These are phyloP conservation scores for Caenorhabditis remanei DNA, from an alignment of 1,140 invertebrate genomes.

Conservation along the genomic window DNA sequence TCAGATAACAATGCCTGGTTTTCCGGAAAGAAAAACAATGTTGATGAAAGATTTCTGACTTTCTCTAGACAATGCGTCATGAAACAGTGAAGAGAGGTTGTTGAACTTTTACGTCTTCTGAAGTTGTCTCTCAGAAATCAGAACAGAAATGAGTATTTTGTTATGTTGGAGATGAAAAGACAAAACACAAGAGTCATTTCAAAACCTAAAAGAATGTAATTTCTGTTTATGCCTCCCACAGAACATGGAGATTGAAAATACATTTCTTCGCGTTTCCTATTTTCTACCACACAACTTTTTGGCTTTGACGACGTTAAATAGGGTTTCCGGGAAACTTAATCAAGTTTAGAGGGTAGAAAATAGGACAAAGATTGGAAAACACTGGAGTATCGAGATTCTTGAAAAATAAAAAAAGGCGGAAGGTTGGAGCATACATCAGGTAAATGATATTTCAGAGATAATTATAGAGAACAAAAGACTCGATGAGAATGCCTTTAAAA, in stretches of 20 bases:
- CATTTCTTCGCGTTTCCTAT: neutral
- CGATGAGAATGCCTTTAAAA: too few relatives aligned
- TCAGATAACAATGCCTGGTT: neutral
- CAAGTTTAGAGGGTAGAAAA: neutral
- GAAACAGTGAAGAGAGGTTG: neutral
- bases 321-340: slow-evolving; percentile 20
- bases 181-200: too few relatives aligned
- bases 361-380: slow-evolving; percentile 1
- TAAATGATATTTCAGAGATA: neutral
- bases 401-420: neutral
- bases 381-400: neutral
- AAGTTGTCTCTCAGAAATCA: too few relatives aligned
- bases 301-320: neutral
- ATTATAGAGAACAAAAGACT: neutral
- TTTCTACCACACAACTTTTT: neutral
- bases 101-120: neutral
- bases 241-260: neutral
- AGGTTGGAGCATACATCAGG: slow-evolving; percentile 1
- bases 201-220: too few relatives aligned
- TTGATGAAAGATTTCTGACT: neutral
- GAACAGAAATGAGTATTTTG: too few relatives aligned
- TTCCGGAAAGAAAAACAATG: neutral
- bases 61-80: slow-evolving; percentile 30
- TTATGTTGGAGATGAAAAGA: too few relatives aligned
- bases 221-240: too few relatives aligned